Percentiles rank a stretch among this genome's conserved stretches.
Conservation (phyloP, 1,140 invertebrate genomes). For the Gryllus bimaculatus region DNA sequence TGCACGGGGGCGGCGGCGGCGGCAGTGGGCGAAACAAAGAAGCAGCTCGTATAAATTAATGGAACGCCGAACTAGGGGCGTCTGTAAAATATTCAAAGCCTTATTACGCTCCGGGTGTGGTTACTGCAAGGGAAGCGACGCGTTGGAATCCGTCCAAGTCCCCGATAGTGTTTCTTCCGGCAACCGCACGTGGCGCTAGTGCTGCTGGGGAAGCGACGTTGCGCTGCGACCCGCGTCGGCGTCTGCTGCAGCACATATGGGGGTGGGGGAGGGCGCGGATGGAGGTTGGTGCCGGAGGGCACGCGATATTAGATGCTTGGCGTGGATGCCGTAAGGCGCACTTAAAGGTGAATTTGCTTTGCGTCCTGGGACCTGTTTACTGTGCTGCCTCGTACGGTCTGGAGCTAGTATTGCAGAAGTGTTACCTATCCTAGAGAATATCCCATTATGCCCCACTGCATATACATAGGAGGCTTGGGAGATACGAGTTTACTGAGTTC, state of each 20-base stretch:
- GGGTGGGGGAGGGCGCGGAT: neutral
- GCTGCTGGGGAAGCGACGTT: no score
- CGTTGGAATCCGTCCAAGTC: neutral
- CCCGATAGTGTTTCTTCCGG: neutral
- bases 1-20: neutral
- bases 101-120: neutral
- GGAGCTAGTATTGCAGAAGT: no score
- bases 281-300: neutral
- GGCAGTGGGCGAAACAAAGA: neutral
- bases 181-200: neutral
- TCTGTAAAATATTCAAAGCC: slow-evolving; percentile 5
- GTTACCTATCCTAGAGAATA: no score
- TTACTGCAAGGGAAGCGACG: neutral
- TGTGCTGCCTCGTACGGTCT: no score
- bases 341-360: neutral
- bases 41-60: neutral
- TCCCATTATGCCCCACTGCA: no score
- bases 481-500: no score
- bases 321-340: neutral
- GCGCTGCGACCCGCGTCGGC: no score
- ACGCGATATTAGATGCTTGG: neutral
- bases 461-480: no score
- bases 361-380: neutral
- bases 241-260: no score
- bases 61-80: neutral